Conservation (phyloP, 2,888 invertebrate genomes). For the Calameuta filiformis region DNA sequence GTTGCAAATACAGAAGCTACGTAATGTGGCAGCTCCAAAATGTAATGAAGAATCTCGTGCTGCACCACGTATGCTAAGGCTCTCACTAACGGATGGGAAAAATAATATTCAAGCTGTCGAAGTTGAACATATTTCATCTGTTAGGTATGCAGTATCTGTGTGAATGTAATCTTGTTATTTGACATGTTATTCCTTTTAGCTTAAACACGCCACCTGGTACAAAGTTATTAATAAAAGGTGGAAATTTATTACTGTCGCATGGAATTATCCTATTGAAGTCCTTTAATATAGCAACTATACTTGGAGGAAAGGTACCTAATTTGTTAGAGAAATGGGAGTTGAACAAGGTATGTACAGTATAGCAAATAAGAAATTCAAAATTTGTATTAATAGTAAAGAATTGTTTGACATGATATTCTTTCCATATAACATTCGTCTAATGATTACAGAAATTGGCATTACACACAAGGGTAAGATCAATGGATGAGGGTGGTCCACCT, state of each 20-base stretch:
- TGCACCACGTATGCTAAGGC: slow-evolving; percentile 86
- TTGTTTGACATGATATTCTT: slow-evolving; percentile 3
- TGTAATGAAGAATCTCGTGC: slow-evolving; percentile 85
- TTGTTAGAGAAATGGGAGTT: slow-evolving; percentile 92
- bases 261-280: slow-evolving; percentile 80
- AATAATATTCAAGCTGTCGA: slow-evolving; percentile 83
- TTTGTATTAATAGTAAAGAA: slow-evolving; percentile 11
- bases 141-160: slow-evolving; percentile 64
- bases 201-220: slow-evolving; percentile 91
- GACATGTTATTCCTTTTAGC: slow-evolving; percentile 56
- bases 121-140: slow-evolving; percentile 74
- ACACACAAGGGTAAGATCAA: slow-evolving; percentile 68
- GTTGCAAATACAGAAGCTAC: slow-evolving; percentile 87
- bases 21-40: slow-evolving; percentile 92
- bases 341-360: slow-evolving; percentile 63
- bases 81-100: slow-evolving; percentile 88
- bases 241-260: slow-evolving; percentile 73
- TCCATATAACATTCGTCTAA: slow-evolving; percentile 1
- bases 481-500: slow-evolving; percentile 83
- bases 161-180: slow-evolving; percentile 4
- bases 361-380: slow-evolving; percentile 34
- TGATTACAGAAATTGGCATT: slow-evolving; percentile 56
- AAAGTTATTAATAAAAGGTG: slow-evolving; percentile 74
- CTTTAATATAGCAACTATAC: slow-evolving; percentile 72
- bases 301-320: slow-evolving; percentile 87